A percentile compares a stretch with the other conserved stretches of the same genome.
These are phyloP conservation scores for Acanthopleura granulata DNA, from an alignment of 2,888 invertebrate species.

Conservation along the genomic window DNA sequence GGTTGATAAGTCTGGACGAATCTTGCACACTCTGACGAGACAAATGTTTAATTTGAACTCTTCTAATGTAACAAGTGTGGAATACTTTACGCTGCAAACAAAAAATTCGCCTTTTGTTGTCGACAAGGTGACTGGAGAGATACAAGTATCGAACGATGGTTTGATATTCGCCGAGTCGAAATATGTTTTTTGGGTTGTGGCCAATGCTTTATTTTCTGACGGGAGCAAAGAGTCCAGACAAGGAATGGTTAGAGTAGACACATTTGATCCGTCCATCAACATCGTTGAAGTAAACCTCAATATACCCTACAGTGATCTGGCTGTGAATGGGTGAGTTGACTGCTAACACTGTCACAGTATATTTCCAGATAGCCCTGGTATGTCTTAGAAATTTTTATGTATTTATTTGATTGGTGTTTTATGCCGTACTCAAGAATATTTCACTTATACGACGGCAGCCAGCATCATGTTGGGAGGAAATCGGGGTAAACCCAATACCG, in stretches of 20 bases:
- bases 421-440: too few relatives aligned
- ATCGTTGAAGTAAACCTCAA: not conserved
- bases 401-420: too few relatives aligned
- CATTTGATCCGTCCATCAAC: constrained; percentile 4
- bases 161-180: not conserved
- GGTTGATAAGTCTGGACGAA: not conserved
- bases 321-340: not conserved
- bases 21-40: not conserved
- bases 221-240: not conserved
- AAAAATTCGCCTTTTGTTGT: not conserved
- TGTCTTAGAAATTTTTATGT: too few relatives aligned
- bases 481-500: too few relatives aligned
- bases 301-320: not conserved
- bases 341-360: too few relatives aligned
- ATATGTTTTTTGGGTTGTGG: constrained; percentile 11
- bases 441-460: too few relatives aligned
- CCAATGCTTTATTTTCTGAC: not conserved
- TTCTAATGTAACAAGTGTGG: not conserved
- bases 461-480: too few relatives aligned
- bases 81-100: not conserved
- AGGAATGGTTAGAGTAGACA: constrained; percentile 3
- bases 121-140: not conserved
- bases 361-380: too few relatives aligned
- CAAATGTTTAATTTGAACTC: not conserved
- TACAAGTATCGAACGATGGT: not conserved